Percentiles rank a stretch among this genome's conserved stretches.
Conservation (phyloP, 2,113 vertebrate species). For the mouse (Mus musculus) region GRCm39 chr5:57897001-57897500, state of each 20-base stretch:
- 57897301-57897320: background rate
- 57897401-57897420: background rate
- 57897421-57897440: background rate
- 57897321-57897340: background rate
- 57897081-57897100: conserved; percentile 69
- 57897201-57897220: background rate
- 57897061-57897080: conserved; percentile 65
- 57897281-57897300: background rate
- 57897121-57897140: conserved; percentile 10
- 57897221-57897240: background rate
- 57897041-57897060: background rate
- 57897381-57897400: background rate
- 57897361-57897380: background rate
- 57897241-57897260: background rate
- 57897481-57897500: background rate
- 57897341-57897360: background rate
- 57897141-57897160: background rate
- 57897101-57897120: conserved; percentile 66
- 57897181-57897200: background rate
- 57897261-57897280: background rate
- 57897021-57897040: conserved; percentile 75
- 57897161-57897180: background rate
- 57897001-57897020: conserved; percentile 60
- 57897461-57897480: background rate
- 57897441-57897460: background rate